These are phyloP conservation scores for Oceanodroma leucorhoa DNA, from an alignment of 2,797 vertebrate genomes.

Conservation along the genomic window DNA sequence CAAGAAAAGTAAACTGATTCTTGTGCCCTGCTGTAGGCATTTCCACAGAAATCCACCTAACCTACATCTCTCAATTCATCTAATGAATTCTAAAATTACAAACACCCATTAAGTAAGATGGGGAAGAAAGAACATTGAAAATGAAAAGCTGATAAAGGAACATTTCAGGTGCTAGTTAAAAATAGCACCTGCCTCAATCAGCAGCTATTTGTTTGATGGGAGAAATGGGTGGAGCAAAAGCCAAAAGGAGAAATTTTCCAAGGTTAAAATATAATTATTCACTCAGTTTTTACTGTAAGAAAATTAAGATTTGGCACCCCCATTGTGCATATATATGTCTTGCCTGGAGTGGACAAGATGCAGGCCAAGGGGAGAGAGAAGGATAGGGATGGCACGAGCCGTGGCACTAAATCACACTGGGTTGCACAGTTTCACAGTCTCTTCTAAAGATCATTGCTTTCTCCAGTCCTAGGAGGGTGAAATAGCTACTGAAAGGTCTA, in stretches of 20 bases:
- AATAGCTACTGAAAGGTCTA: not conserved
- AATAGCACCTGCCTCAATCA: not conserved
- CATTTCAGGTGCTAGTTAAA: not conserved
- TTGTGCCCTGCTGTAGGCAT: not conserved
- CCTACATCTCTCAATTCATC: not conserved
- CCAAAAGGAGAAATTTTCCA: not conserved
- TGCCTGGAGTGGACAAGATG: not conserved
- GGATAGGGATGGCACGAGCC: not conserved
- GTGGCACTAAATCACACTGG: fast-evolving
- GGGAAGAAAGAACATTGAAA: not conserved
- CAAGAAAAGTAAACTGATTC: not conserved
- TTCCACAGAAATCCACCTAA: not conserved
- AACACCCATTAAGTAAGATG: not conserved
- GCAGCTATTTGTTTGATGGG: not conserved
- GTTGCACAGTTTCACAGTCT: not conserved
- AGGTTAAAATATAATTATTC: not conserved
- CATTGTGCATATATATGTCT: not conserved
- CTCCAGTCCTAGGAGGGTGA: not conserved
- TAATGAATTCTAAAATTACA: not conserved
- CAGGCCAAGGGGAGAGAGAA: not conserved
- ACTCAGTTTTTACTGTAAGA: not conserved
- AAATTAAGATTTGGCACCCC: not conserved
- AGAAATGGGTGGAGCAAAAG: not conserved
- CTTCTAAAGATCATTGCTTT: not conserved
- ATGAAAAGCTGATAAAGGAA: not conserved